These are phyloP conservation scores for Ophraella communa DNA, from an alignment of 2,888 invertebrate species.

Conservation along the genomic window DNA sequence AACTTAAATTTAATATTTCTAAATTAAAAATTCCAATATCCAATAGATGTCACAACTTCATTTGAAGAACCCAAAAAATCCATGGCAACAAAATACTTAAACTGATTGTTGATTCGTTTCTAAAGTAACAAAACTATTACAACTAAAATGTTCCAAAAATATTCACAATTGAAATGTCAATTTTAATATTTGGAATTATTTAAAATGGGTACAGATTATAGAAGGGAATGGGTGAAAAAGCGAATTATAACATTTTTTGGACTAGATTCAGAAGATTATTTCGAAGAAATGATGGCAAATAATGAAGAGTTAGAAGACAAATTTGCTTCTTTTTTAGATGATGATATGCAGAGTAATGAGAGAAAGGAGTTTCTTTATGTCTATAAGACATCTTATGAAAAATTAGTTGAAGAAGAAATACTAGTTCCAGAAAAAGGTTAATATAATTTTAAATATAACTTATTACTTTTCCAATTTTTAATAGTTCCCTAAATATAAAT, in stretches of 20 bases:
- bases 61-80: background rate
- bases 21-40: background rate
- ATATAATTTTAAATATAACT: constrained; percentile 45
- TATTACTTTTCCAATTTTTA: no score
- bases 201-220: constrained; percentile 59
- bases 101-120: background rate
- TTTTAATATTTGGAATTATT: background rate
- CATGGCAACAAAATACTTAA: background rate
- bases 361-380: constrained; percentile 70
- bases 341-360: constrained; percentile 62
- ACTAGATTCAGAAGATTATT: constrained; percentile 63
- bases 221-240: constrained; percentile 75
- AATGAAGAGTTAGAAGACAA: constrained; percentile 64
- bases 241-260: constrained; percentile 67
- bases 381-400: constrained; percentile 74
- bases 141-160: background rate
- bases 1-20: no score
- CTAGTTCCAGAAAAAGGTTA: constrained; percentile 76
- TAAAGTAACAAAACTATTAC: background rate
- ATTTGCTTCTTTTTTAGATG: constrained; percentile 64
- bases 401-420: constrained; percentile 77
- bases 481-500: no score
- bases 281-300: constrained; percentile 66
- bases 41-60: background rate
- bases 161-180: background rate